A percentile compares a stretch with the other conserved stretches of the same genome.
phyloP scores from a whole-genome alignment of 2,113 vertebrate species.

The Irena cyanogastra region DNA sequence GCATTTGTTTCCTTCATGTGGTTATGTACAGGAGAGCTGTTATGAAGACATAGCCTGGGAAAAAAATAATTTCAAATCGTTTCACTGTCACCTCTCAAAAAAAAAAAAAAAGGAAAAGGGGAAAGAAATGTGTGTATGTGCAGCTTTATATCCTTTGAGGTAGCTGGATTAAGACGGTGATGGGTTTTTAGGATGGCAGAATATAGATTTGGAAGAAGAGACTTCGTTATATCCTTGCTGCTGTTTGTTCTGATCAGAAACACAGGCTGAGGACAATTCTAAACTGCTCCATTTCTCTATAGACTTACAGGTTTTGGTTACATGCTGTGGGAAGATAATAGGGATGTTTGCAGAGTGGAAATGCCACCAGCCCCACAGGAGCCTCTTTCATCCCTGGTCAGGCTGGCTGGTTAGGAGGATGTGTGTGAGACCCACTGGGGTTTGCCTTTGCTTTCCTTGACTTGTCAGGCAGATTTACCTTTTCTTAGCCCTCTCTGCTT shows the following conservation, averaged over 20 bases:
- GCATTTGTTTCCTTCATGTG: neutral
- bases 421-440: neutral
- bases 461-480: neutral
- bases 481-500: fast-evolving
- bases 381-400: neutral
- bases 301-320: neutral
- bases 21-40: neutral
- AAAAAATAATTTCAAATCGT: neutral
- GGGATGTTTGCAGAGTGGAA: neutral
- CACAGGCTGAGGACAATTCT: neutral
- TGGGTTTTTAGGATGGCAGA: neutral
- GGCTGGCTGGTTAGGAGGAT: neutral
- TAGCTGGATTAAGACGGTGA: neutral
- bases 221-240: neutral
- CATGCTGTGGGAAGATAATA: neutral
- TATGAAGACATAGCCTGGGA: neutral
- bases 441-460: neutral
- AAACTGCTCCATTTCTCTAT: neutral
- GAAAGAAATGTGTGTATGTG: neutral
- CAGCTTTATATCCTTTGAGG: neutral
- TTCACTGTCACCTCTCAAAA: neutral
- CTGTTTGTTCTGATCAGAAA: neutral
- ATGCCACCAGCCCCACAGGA: neutral
- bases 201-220: neutral
- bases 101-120: no score